A percentile compares a stretch with the other conserved stretches of the same genome.
These are phyloP conservation scores for Calosoma granatense DNA, from an alignment of 1,140 invertebrate genomes.

Conservation along the genomic window DNA sequence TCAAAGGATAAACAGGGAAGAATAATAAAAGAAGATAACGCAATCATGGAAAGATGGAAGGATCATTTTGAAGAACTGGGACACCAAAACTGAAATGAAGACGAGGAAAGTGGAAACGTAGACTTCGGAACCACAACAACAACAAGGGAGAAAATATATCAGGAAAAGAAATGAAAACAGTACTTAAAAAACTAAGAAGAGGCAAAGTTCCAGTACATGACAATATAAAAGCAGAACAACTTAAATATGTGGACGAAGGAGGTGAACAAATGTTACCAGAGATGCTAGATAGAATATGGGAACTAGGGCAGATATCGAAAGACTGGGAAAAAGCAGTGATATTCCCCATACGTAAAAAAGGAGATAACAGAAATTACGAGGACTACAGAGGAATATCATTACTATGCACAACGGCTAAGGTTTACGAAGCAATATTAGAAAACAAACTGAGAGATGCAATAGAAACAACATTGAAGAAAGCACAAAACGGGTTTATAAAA, in stretches of 20 bases:
- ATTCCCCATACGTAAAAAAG: conserved; percentile 17
- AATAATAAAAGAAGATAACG: neutral
- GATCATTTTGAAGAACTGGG: neutral
- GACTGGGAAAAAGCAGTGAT: conserved; percentile 17
- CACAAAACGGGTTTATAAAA: conserved; percentile 13
- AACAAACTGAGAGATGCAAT: conserved; percentile 12
- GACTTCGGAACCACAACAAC: neutral
- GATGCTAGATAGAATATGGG: conserved; percentile 16
- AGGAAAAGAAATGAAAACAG: conserved; percentile 13
- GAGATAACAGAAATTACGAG: conserved; percentile 11
- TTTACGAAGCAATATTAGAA: conserved; percentile 13
- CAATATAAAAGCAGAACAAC: conserved; percentile 14
- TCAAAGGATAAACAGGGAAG: neutral
- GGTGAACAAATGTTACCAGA: conserved; percentile 5
- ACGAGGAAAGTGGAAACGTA: neutral
- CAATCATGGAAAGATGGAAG: neutral
- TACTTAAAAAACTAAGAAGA: conserved; percentile 14
- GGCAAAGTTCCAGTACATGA: conserved; percentile 14
- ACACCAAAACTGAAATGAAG: neutral
- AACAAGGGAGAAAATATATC: conserved; percentile 4
- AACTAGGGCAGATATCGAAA: conserved; percentile 15
- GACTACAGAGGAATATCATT: conserved; percentile 14
- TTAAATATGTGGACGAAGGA: conserved; percentile 17
- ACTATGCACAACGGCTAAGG: conserved; percentile 9
- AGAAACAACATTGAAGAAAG: conserved; percentile 10